Conservation (phyloP, 30 jellyfish, hydroid and myxozoan species). For the Aurelia aurita region DNA sequence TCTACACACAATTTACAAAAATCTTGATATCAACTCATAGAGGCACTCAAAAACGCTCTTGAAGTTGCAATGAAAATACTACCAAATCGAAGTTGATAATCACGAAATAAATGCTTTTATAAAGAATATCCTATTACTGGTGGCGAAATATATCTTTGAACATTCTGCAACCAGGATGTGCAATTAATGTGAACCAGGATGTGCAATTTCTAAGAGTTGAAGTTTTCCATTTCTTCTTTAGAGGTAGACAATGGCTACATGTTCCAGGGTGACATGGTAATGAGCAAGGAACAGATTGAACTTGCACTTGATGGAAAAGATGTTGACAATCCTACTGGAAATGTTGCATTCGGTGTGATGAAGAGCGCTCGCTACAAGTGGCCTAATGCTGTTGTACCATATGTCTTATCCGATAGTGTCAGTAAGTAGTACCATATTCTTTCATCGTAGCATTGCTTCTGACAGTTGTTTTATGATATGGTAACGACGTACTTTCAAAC, state of each 20-base stretch:
- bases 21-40: too few species aligned
- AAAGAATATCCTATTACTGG: too few species aligned
- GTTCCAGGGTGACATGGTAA: constrained; percentile 96
- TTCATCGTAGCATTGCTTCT: too few species aligned
- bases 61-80: too few species aligned
- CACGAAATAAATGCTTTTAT: too few species aligned
- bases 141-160: not conserved
- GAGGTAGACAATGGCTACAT: constrained; percentile 79
- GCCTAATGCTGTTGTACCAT: constrained; percentile 88
- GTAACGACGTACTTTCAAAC: too few species aligned
- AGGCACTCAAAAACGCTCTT: too few species aligned
- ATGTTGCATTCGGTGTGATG: constrained; percentile 52
- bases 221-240: not conserved
- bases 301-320: constrained; percentile 78
- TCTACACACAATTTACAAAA: too few species aligned
- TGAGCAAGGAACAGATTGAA: constrained; percentile 72
- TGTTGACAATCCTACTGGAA: constrained; percentile 46
- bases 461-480: too few species aligned
- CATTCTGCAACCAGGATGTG: not conserved
- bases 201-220: not conserved
- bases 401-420: constrained; percentile 71
- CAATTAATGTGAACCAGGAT: not conserved
- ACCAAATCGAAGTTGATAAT: too few species aligned
- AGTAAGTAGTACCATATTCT: too few species aligned
- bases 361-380: constrained; percentile 62